A percentile compares a stretch with the other conserved stretches of the same genome.
Evolutionary conservation across 2,113 vertebrate species (phyloP).

Genomic region (Petaurus breviceps): DNA sequence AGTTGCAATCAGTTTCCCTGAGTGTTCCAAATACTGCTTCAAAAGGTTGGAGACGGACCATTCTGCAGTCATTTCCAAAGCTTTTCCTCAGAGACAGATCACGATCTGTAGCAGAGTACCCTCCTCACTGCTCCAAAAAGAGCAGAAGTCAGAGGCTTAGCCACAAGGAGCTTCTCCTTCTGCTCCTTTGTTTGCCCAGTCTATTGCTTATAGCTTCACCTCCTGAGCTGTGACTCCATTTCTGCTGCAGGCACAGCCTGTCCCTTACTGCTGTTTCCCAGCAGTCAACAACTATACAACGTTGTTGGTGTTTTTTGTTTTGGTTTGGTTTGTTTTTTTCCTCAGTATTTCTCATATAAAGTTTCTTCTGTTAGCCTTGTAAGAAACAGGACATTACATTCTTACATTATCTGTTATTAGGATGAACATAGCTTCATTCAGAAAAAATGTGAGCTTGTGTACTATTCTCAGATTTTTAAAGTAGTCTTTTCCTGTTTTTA

Average conservation of each 20-base stretch:
- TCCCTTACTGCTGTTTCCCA: not conserved
- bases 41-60: not conserved
- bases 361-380: not conserved
- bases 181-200: not conserved
- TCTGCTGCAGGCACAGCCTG: not conserved
- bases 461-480: not conserved
- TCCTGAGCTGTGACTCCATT: no score
- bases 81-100: not conserved
- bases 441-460: not conserved
- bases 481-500: not conserved
- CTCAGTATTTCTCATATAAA: not conserved
- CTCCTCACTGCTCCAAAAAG: not conserved
- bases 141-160: not conserved
- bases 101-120: not conserved
- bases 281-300: not conserved
- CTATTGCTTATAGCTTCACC: accelerated
- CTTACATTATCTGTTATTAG: not conserved
- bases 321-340: not conserved
- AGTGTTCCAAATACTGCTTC: not conserved
- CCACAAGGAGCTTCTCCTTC: not conserved
- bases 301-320: no score
- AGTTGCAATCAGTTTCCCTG: not conserved
- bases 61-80: not conserved
- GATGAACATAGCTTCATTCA: not conserved
- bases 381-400: not conserved